These are phyloP conservation scores for Nemopilema nomurai DNA, from an alignment of 30 jellyfish, hydroid and myxozoan genomes.

Conservation along the genomic window DNA sequence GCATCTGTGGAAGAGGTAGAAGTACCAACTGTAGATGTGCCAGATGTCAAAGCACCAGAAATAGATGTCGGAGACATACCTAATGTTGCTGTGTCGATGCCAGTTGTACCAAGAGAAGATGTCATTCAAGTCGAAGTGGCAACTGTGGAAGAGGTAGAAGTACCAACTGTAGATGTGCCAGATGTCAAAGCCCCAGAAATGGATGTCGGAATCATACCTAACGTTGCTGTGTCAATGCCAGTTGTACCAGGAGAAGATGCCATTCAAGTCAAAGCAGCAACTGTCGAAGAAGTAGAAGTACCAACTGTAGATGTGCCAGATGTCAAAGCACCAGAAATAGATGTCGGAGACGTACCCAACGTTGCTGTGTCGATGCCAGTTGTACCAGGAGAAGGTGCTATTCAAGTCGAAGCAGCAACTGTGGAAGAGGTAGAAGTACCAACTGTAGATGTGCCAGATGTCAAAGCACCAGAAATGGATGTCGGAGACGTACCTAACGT, in stretches of 20 bases:
- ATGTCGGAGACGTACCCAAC: not conserved
- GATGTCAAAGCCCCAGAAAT: not conserved
- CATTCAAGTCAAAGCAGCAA: not conserved
- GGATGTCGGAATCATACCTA: not conserved
- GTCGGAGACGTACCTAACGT: not conserved
- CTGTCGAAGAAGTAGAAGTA: constrained; percentile 2
- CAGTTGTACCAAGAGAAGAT: not conserved
- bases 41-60: constrained; percentile 2
- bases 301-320: constrained; percentile 1
- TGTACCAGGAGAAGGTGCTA: not conserved
- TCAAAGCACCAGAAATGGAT: not conserved
- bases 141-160: not conserved
- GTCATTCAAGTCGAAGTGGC: not conserved
- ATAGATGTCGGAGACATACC: not conserved
- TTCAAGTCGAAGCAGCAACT: not conserved
- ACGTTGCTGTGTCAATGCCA: not conserved
- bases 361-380: not conserved
- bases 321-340: not conserved
- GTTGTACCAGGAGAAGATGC: not conserved
- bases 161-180: not conserved
- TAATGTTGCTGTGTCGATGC: not conserved
- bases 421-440: not conserved
- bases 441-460: not conserved
- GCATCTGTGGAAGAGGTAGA: constrained; percentile 3
- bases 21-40: not conserved